phyloP scores from a whole-genome alignment of 2,888 invertebrate species.

The Podotricha telesiphe region DNA sequence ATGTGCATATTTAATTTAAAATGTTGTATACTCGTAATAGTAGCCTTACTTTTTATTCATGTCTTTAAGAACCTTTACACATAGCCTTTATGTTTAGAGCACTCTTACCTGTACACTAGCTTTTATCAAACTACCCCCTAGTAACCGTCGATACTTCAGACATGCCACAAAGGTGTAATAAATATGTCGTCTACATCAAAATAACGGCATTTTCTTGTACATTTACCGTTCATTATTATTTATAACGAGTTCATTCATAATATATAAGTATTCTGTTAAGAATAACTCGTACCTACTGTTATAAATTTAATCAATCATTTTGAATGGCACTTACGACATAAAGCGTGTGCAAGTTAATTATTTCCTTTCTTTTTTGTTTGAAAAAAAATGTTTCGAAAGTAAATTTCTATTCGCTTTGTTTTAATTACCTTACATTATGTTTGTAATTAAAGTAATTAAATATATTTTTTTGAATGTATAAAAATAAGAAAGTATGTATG shows the following conservation, averaged over 20 bases:
- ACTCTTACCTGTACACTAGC: conserved; percentile 33
- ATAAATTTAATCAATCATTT: conserved; percentile 7
- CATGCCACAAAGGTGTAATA: conserved; percentile 49
- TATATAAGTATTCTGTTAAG: background rate
- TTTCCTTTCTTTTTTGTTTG: conserved; percentile 2
- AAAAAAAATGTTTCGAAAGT: background rate
- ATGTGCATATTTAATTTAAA: too few species aligned
- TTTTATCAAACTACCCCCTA: conserved; percentile 33
- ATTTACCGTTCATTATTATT: background rate
- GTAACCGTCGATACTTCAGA: conserved; percentile 43
- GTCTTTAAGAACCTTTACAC: conserved; percentile 32
- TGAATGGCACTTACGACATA: conserved; percentile 2
- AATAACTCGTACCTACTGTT: background rate
- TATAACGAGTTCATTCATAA: background rate
- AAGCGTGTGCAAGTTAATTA: background rate
- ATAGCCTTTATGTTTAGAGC: conserved; percentile 26
- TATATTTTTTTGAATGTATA: background rate
- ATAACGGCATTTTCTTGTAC: conserved; percentile 5
- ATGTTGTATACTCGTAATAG: background rate
- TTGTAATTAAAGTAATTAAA: background rate
- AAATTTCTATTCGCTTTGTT: conserved; percentile 5
- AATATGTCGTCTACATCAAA: conserved; percentile 51
- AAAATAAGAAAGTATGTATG: background rate
- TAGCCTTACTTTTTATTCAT: conserved; percentile 23
- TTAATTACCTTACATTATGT: background rate